phyloP scores from a whole-genome alignment of 2,113 vertebrate genomes.

The Peromyscus maniculatus region DNA sequence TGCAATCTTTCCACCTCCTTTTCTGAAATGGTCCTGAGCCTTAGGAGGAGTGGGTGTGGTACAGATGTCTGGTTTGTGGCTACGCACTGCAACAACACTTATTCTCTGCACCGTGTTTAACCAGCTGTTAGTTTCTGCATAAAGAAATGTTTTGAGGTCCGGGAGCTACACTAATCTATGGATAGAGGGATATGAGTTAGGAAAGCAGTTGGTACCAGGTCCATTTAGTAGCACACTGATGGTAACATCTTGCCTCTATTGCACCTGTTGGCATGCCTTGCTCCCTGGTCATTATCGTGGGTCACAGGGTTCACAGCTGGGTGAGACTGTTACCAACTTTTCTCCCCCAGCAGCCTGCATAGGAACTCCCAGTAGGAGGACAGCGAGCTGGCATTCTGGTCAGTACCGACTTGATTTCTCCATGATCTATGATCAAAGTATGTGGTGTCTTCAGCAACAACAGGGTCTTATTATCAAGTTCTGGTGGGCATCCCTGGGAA shows the following conservation, averaged over 20 bases:
- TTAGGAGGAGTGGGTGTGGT: neutral
- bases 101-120: neutral
- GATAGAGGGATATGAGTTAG: neutral
- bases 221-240: too few species aligned
- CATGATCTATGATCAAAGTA: neutral
- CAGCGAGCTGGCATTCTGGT: neutral
- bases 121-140: too few species aligned
- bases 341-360: neutral
- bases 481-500: neutral
- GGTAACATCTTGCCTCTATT: neutral
- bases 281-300: neutral
- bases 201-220: neutral
- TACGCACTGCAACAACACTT: rapidly evolving
- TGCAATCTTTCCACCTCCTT: neutral
- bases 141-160: neutral
- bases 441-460: neutral
- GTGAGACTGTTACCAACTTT: neutral
- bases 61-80: neutral
- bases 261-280: neutral
- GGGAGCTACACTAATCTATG: neutral
- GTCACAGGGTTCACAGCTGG: neutral
- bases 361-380: neutral
- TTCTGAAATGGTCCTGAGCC: neutral
- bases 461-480: neutral
- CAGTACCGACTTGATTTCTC: neutral